A percentile compares a stretch with the other conserved stretches of the same genome.
Conservation (phyloP, 2,113 vertebrate genomes). For the Malurus cyaneus region DNA sequence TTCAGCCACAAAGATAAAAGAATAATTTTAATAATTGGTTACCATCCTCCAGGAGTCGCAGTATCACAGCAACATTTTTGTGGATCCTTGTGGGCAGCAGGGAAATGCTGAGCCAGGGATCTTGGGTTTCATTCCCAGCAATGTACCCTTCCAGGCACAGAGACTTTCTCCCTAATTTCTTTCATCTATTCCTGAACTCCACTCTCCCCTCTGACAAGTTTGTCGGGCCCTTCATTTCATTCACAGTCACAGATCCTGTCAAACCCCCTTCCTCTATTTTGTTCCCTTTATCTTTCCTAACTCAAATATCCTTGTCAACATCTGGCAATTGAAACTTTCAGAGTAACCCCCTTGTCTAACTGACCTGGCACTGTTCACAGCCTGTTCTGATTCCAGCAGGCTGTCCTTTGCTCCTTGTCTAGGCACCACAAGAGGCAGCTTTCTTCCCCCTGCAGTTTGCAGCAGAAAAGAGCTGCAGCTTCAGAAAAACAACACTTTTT, state of each 20-base stretch:
- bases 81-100: constrained; percentile 10
- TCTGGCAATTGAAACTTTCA: background rate
- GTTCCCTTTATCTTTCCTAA: background rate
- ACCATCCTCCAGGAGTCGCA: background rate
- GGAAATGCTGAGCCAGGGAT: background rate
- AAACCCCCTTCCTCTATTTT: background rate
- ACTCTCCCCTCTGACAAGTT: background rate
- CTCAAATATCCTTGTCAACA: background rate
- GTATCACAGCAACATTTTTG: background rate
- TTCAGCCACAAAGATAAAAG: constrained; percentile 7
- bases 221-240: background rate
- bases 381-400: background rate
- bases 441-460: background rate
- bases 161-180: background rate
- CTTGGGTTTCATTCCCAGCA: constrained; percentile 21
- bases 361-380: background rate
- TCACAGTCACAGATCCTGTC: background rate
- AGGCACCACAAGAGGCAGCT: background rate
- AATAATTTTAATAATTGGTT: background rate
- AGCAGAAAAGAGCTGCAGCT: background rate
- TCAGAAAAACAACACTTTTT: background rate
- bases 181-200: background rate
- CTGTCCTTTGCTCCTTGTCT: background rate
- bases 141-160: background rate
- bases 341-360: background rate